phyloP scores from a whole-genome alignment of 2,113 vertebrate species.

The Labeo rohita region DNA sequence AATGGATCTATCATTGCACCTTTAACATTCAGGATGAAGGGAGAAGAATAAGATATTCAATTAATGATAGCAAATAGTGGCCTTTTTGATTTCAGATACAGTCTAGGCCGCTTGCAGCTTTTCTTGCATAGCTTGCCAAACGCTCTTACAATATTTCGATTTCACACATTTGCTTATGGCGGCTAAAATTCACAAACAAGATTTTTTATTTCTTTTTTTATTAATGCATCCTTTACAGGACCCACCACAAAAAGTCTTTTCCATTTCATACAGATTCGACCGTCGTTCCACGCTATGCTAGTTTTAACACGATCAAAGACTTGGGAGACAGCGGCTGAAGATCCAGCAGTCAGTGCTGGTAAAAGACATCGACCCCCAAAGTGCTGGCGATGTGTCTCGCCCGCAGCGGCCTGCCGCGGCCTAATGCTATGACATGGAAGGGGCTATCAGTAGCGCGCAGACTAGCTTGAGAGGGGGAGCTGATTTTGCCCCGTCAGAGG shows the following conservation, averaged over 20 bases:
- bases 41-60: not conserved
- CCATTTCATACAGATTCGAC: slow-evolving; percentile 27
- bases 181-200: slow-evolving; percentile 14
- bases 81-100: not conserved
- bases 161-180: slow-evolving; percentile 43
- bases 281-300: slow-evolving; percentile 39
- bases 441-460: slow-evolving; percentile 51
- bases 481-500: slow-evolving; percentile 42
- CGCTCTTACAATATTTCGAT: slow-evolving; percentile 14
- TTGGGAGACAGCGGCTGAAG: slow-evolving; percentile 36
- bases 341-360: slow-evolving; percentile 36
- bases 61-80: not conserved
- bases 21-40: not conserved
- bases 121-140: slow-evolving; percentile 16
- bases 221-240: slow-evolving; percentile 17
- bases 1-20: not conserved
- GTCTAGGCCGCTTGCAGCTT: not conserved
- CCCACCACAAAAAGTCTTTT: not conserved
- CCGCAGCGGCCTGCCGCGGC: slow-evolving; percentile 29
- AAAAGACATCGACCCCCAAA: slow-evolving; percentile 47
- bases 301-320: slow-evolving; percentile 40
- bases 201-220: slow-evolving; percentile 16
- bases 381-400: slow-evolving; percentile 42
- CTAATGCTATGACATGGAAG: slow-evolving; percentile 50
- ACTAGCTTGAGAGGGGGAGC: slow-evolving; percentile 41